These are phyloP conservation scores for Patella depressa DNA, from an alignment of 2,888 invertebrate genomes.

Conservation along the genomic window DNA sequence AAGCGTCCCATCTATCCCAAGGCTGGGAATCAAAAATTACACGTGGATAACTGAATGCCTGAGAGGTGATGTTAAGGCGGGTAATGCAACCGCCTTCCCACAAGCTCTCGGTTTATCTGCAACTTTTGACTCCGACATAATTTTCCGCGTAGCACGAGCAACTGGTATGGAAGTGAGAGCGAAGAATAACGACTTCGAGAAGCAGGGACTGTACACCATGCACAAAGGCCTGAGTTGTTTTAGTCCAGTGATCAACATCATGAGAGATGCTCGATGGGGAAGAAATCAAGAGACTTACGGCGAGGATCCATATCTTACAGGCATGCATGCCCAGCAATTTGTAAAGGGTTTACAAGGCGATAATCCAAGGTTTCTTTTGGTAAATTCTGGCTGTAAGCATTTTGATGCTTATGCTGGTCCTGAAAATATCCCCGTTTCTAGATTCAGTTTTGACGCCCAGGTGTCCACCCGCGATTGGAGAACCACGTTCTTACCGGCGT, in stretches of 20 bases:
- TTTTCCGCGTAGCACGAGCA: slow-evolving; percentile 24
- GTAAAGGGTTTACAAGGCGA: slow-evolving; percentile 59
- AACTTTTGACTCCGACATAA: slow-evolving; percentile 42
- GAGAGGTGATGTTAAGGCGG: slow-evolving; percentile 52
- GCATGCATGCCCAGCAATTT: slow-evolving; percentile 45
- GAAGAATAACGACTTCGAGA: slow-evolving; percentile 26
- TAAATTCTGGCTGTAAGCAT: slow-evolving; percentile 64
- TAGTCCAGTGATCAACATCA: slow-evolving; percentile 59
- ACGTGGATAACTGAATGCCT: slow-evolving; percentile 61
- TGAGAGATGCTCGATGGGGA: slow-evolving; percentile 60
- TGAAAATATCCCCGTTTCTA: slow-evolving; percentile 57
- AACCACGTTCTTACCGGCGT: slow-evolving; percentile 62
- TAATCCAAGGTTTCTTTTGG: slow-evolving; percentile 49
- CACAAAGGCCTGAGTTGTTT: slow-evolving; percentile 56
- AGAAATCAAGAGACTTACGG: slow-evolving; percentile 64
- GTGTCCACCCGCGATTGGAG: slow-evolving; percentile 55
- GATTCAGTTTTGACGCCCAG: slow-evolving; percentile 48
- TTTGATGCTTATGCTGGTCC: slow-evolving; percentile 64
- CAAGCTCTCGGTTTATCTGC: slow-evolving; percentile 60
- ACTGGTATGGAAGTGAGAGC: slow-evolving; percentile 27
- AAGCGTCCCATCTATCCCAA: slow-evolving; percentile 47
- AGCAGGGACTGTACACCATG: slow-evolving; percentile 32
- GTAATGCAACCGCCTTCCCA: slow-evolving; percentile 59
- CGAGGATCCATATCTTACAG: slow-evolving; percentile 60
- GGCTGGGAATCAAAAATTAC: slow-evolving; percentile 56